Conservation (phyloP, 2,113 vertebrate genomes). For the Hyperopisus bebe region DNA sequence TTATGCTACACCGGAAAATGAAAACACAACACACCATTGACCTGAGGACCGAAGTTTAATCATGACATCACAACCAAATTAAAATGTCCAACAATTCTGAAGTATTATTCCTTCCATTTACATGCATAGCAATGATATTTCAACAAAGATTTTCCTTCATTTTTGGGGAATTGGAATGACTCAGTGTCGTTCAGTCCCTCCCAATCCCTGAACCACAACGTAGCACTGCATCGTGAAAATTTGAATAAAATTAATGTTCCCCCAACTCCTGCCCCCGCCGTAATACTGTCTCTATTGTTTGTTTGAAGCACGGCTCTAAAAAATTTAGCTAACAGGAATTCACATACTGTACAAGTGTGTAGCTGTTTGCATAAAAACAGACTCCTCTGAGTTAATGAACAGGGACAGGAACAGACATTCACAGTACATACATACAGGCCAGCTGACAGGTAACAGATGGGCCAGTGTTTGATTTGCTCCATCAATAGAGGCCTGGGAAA, state of each 20-base stretch:
- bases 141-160: conserved; percentile 92
- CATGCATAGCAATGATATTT: conserved; percentile 99
- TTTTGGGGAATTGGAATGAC: conserved; percentile 96
- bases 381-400: conserved; percentile 88
- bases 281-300: conserved; percentile 85
- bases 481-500: conserved; percentile 80
- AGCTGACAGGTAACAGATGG: conserved; percentile 65
- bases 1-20: conserved; percentile 31
- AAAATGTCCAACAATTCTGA: conserved; percentile 95
- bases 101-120: conserved; percentile 99
- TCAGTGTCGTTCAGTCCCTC: conserved; percentile 53
- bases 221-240: conserved; percentile 46
- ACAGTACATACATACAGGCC: conserved; percentile 37
- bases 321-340: conserved; percentile 95
- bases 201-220: conserved; percentile 46
- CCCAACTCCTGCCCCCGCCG: conserved; percentile 54
- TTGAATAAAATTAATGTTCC: conserved; percentile 84
- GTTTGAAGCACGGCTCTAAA: conserved; percentile 1
- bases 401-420: conserved; percentile 90
- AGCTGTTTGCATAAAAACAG: conserved; percentile 93
- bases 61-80: conserved; percentile 78
- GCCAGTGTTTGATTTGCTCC: conserved; percentile 73
- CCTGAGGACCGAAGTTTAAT: conserved; percentile 78
- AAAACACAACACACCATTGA: conserved; percentile 52
- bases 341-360: conserved; percentile 97